Percentiles rank a stretch among this genome's conserved stretches.
Conservation (phyloP, 2,888 invertebrate species). For the Dichetophora obliterata region DNA sequence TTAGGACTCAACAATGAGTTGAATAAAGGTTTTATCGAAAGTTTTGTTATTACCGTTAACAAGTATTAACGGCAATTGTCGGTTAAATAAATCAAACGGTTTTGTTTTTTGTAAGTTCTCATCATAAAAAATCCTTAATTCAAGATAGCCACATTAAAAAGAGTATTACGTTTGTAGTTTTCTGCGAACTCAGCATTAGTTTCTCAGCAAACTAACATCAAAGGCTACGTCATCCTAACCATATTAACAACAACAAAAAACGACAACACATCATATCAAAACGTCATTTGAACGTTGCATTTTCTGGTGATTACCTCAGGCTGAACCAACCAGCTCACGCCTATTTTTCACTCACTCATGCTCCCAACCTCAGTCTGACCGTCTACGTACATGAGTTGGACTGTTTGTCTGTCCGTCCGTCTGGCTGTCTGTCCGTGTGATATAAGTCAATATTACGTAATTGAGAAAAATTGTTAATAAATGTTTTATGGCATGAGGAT, state of each 20-base stretch:
- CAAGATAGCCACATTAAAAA: too few species aligned
- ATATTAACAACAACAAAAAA: background rate
- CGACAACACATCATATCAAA: background rate
- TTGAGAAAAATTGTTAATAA: slow-evolving; percentile 24
- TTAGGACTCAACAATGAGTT: too few species aligned
- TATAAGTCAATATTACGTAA: slow-evolving; percentile 19
- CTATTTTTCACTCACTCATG: background rate
- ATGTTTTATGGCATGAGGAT: slow-evolving; percentile 8
- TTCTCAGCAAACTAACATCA: background rate
- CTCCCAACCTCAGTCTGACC: background rate
- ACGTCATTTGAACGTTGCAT: slow-evolving; percentile 10
- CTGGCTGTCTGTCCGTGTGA: background rate
- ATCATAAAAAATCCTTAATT: too few species aligned
- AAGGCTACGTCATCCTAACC: background rate
- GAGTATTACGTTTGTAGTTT: too few species aligned
- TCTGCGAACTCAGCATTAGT: background rate
- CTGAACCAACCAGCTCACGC: background rate
- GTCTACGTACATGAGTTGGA: background rate
- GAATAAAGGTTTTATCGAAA: too few species aligned
- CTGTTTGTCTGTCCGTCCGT: background rate
- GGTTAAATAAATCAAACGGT: too few species aligned
- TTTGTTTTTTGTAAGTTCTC: too few species aligned
- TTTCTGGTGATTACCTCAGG: slow-evolving; percentile 6
- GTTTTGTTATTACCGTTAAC: too few species aligned
- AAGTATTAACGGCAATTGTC: too few species aligned